phyloP scores from a whole-genome alignment of 2,797 vertebrate species.

The Ficedula albicollis region DNA sequence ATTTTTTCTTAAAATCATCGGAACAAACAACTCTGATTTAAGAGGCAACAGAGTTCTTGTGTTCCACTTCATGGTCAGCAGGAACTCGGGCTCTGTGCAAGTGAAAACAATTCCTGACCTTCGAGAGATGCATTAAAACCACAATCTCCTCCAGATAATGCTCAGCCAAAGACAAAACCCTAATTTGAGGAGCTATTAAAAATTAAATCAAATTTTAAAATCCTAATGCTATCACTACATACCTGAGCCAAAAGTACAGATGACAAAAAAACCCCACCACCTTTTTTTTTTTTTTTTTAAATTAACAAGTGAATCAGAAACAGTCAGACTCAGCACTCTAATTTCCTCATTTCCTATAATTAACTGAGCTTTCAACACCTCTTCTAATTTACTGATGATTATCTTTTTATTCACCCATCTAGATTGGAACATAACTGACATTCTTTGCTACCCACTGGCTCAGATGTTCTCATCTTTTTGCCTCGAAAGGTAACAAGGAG shows the following conservation, averaged over 20 bases:
- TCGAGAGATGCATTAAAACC: background rate
- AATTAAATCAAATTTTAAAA: background rate
- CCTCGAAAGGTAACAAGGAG: background rate
- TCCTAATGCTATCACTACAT: background rate
- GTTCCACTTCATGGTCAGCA: background rate
- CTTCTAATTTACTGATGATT: slow-evolving; percentile 55
- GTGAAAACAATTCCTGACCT: background rate
- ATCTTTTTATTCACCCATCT: slow-evolving; percentile 55
- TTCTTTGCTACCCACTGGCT: slow-evolving; percentile 34
- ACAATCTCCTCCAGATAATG: background rate
- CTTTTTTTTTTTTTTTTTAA: background rate
- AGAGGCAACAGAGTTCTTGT: background rate
- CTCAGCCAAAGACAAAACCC: background rate
- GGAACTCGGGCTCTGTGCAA: background rate
- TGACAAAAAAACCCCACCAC: background rate
- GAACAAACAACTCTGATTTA: accelerated
- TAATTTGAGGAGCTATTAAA: background rate
- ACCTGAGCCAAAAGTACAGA: background rate
- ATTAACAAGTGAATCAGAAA: slow-evolving; percentile 71
- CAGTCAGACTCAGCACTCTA: slow-evolving; percentile 63
- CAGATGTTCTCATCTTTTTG: slow-evolving; percentile 29
- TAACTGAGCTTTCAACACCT: slow-evolving; percentile 68
- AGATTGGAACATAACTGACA: slow-evolving; percentile 44
- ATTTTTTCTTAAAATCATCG: background rate
- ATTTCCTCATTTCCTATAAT: slow-evolving; percentile 72